Conservation (phyloP, 2,888 invertebrate species). For the Pristionchus mayeri region DNA sequence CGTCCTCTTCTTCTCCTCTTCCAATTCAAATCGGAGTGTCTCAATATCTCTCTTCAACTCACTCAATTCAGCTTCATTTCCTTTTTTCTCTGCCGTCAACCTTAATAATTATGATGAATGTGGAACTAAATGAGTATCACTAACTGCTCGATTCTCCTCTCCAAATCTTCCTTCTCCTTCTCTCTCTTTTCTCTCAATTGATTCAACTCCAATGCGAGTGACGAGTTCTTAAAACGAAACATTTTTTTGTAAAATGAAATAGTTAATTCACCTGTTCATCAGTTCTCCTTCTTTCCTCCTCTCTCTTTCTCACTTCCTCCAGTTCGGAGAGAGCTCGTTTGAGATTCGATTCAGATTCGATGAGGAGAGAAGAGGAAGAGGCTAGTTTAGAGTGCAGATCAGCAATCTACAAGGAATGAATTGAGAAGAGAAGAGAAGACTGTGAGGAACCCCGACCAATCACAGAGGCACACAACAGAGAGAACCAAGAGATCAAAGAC, state of each 20-base stretch:
- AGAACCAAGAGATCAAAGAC: conserved; percentile 20
- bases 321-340: not conserved
- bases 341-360: conserved; percentile 1
- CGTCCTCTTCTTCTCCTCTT: conserved; percentile 10
- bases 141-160: not conserved
- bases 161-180: conserved; percentile 12
- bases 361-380: not conserved
- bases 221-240: not conserved
- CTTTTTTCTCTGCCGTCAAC: not conserved
- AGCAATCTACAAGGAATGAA: not conserved
- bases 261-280: not conserved
- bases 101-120: not conserved
- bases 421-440: not conserved
- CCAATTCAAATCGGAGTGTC: not conserved
- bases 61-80: not conserved
- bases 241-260: not conserved
- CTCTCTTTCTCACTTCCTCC: conserved; percentile 19
- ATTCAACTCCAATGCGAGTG: not conserved
- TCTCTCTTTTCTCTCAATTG: not conserved
- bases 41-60: conserved; percentile 1
- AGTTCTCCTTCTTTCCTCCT: not conserved
- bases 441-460: conserved; percentile 9
- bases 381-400: conserved; percentile 37
- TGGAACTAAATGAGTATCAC: not conserved
- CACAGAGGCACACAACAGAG: conserved; percentile 7